Base-by-base conservation (phyloP, 1,140 invertebrate genomes). In the Sarcophaga bullata region DNA sequence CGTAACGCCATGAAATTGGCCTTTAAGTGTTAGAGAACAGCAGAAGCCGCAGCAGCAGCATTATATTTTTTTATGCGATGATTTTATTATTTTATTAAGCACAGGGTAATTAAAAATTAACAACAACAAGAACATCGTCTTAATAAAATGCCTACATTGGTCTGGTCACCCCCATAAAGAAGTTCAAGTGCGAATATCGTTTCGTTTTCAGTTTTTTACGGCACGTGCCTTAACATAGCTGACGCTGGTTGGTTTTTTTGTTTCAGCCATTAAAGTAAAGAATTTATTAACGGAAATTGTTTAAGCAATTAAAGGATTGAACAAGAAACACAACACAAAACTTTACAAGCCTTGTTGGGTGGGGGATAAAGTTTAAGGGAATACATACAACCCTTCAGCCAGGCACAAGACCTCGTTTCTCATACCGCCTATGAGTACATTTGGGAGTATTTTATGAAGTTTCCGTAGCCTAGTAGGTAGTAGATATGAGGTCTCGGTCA, bases 241-340 rank as follows among this genome's bases (percentile, higher is more conserved):
- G 25, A 37, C 25, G 25, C 25, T 37, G 25, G 1, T 50, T 52
- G 48, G 19, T 37, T 37, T 78, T 52, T 49, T n/a, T 49, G 15
- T 62, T 78, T 2, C 6, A 19, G 75, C 25, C 75, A 78, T 78
- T 78, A 78, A 52, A 52, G n/a, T 50, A 25, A 73, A 50, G 75
- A 49, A 78, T 19, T 78, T 78, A 78, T 52, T 49, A 25, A 46
- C 48, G 17, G 17, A 78, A 50, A 19, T 50, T 47, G 47, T 49
- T 76, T 17, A 17, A 49, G 47, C 10, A 49, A 17, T 17, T n/a
- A 76, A 76, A 76, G 47, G 75, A n/a, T 49, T 19, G 48, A 10
- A n/a, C 47, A 76, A 49, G 73, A 48, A 48, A 48, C 48, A 48
- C 47, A 76, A 49, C n/a, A 6, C 73, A 73, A 15, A 76, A 48